Conservation (phyloP, 2,113 vertebrate genomes). For the Leptobrachium ailaonicum region DNA sequence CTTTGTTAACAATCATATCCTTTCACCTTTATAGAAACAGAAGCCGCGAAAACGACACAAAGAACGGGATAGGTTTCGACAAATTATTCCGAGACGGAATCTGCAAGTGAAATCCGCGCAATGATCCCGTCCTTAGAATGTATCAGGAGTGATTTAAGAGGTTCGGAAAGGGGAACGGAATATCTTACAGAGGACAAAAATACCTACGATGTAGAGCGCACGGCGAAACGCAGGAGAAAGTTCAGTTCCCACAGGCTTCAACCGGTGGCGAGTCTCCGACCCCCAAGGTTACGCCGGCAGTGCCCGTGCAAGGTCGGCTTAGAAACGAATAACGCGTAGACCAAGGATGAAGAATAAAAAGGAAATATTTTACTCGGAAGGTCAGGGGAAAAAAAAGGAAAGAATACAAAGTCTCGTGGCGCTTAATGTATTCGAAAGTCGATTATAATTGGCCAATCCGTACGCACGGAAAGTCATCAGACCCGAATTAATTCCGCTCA, state of each 20-base stretch:
- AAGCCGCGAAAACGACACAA: background rate
- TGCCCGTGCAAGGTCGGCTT: constrained; percentile 10
- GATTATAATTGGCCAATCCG: too few species aligned
- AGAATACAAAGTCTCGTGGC: too few species aligned
- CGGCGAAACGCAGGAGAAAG: background rate
- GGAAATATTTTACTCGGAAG: too few species aligned
- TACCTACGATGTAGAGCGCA: background rate
- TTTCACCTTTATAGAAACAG: background rate
- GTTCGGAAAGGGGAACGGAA: background rate
- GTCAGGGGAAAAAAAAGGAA: too few species aligned
- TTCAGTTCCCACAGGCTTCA: constrained; percentile 12
- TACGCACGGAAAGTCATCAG: too few species aligned
- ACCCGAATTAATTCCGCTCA: too few species aligned
- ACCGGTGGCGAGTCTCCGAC: background rate
- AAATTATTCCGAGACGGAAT: background rate
- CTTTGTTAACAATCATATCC: constrained; percentile 6
- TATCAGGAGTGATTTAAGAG: background rate
- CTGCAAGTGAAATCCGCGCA: background rate
- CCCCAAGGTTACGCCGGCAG: constrained; percentile 9
- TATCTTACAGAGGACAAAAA: background rate
- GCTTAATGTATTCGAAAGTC: too few species aligned
- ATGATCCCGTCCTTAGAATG: background rate
- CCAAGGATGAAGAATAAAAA: too few species aligned
- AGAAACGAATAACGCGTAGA: background rate
- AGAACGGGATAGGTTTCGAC: too few species aligned